Evolutionary conservation across 2,888 invertebrate genomes (phyloP), one percentile per base, ranked within the genome.

Genomic region (Encarsia formosa): DNA sequence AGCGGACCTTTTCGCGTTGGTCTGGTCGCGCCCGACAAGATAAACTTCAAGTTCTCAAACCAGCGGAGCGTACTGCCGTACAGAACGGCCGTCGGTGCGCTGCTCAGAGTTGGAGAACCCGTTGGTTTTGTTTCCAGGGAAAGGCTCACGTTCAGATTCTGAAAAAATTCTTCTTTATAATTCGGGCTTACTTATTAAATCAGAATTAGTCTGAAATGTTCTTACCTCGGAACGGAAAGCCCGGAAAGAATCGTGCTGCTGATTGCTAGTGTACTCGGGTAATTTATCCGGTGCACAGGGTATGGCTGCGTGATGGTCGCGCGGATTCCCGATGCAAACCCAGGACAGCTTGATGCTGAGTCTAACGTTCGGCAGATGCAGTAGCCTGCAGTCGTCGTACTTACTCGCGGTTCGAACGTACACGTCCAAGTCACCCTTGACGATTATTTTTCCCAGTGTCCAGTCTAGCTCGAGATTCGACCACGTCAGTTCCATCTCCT

Each of bases 401-500:
- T 99, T 97, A 55, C 97, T 97, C 0, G 98, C 98, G 0, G 98
- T 99, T 52, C 96, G 82, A 2, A 96, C 94, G 67, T 88, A 94
- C 63, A 98, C 91, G 74, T 95, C 92, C 54, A 99, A 77, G 68
- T 96, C 91, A 3, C 97, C 96, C 66, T 93, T 90, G 66, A 94
- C 88, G 43, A 92, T 85, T 52, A 94, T 87, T 74, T 89, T 91
- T 0, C 91, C 93, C 71, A 94, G 92, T 1, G 93, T 94, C 97
- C 98, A 98, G 65, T 98, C 95, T 68, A 99, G 84, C 26, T 90
- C 87, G 4, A 96, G 84, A 63, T 92, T 86, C 32, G 85, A 87
- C 97, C 98, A 99, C 0, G 92, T 91, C 58, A 97, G 81, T 74
- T 99, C 98, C 92, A 99, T 96, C 77, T 98, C 92, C 74, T 99